Percentiles rank a stretch among this genome's conserved stretches.
These are phyloP conservation scores for Takifugu bimaculatus DNA, from an alignment of 2,113 vertebrate species.

Conservation along the genomic window DNA sequence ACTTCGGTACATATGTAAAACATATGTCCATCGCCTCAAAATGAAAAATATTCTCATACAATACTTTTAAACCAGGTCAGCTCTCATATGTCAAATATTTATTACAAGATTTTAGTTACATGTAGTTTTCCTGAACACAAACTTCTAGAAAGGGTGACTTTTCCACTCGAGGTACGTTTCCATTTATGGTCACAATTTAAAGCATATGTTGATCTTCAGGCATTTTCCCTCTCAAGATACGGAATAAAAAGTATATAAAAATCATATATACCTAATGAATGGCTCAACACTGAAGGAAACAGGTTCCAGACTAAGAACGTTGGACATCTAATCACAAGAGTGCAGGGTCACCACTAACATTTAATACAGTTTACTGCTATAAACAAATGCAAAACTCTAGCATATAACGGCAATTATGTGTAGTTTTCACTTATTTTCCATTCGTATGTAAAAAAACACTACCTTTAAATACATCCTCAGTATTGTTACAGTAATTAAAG, in stretches of 20 bases:
- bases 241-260: not conserved
- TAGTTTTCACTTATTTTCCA: constrained; percentile 10
- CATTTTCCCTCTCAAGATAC: not conserved
- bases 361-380: constrained; percentile 15
- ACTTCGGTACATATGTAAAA: not conserved
- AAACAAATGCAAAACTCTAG: constrained; percentile 39
- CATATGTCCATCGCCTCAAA: not conserved
- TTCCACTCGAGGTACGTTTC: constrained; percentile 2
- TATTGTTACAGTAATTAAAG: constrained; percentile 44
- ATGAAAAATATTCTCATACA: not conserved
- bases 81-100: constrained; percentile 49
- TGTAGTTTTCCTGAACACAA: constrained; percentile 37
- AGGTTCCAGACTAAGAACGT: constrained; percentile 1
- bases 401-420: constrained; percentile 8
- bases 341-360: constrained; percentile 11
- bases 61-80: constrained; percentile 29
- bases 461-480: constrained; percentile 48
- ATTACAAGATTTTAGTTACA: constrained; percentile 51
- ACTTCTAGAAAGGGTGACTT: constrained; percentile 7
- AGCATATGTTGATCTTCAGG: not conserved
- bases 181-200: constrained; percentile 10
- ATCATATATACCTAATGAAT: constrained; percentile 1
- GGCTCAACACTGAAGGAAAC: constrained; percentile 14
- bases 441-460: constrained; percentile 29
- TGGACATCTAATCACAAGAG: not conserved